A percentile compares a stretch with the other conserved stretches of the same genome.
phyloP scores from a whole-genome alignment of 2,888 invertebrate species.

The Dolomedes plantarius region DNA sequence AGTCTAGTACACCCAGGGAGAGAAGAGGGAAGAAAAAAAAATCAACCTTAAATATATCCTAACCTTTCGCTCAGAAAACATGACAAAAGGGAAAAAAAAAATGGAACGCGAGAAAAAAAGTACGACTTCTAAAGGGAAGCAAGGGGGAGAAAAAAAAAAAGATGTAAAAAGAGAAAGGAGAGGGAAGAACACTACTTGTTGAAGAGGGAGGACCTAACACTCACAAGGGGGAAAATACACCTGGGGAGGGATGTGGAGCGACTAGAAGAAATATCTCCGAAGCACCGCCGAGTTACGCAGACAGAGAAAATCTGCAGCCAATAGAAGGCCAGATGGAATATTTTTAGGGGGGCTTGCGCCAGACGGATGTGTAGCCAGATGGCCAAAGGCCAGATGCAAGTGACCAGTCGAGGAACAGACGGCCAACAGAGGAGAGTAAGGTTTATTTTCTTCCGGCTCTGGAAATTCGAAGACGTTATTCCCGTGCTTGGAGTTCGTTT shows the following conservation, averaged over 20 bases:
- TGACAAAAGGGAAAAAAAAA: slow-evolving; percentile 36
- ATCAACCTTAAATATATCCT: background rate
- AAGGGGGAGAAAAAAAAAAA: slow-evolving; percentile 17
- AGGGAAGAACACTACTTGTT: slow-evolving; percentile 50
- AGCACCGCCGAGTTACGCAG: slow-evolving; percentile 4
- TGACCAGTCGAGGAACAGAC: slow-evolving; percentile 31
- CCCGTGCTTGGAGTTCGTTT: background rate
- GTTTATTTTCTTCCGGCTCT: too few species aligned
- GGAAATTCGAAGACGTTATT: background rate
- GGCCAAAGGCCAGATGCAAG: slow-evolving; percentile 49
- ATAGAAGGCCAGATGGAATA: slow-evolving; percentile 45
- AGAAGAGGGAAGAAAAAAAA: background rate
- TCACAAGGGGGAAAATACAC: slow-evolving; percentile 13
- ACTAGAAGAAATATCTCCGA: slow-evolving; percentile 20
- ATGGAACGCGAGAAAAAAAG: slow-evolving; percentile 25
- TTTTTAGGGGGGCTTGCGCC: slow-evolving; percentile 47
- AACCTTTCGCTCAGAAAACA: background rate
- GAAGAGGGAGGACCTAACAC: slow-evolving; percentile 19
- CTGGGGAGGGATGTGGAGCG: background rate
- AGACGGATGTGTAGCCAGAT: slow-evolving; percentile 44
- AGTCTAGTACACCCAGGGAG: background rate
- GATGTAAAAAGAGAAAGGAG: slow-evolving; percentile 16
- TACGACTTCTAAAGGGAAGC: background rate
- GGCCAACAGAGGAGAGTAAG: too few species aligned
- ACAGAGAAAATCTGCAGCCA: slow-evolving; percentile 36